phyloP scores from a whole-genome alignment of 1,140 invertebrate species.

The Calliopsis andreniformis region DNA sequence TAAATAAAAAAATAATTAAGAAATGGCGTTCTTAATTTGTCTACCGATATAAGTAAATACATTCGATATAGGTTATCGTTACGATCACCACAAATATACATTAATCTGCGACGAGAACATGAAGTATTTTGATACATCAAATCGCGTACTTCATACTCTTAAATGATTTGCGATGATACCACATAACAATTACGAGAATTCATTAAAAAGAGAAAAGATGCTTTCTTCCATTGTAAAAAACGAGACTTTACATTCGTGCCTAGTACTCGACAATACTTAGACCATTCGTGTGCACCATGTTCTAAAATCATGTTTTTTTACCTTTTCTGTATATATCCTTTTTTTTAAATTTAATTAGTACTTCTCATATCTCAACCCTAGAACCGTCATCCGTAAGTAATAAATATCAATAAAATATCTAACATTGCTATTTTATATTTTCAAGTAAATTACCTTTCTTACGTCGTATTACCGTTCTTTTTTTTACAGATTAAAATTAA shows the following conservation, averaged over 20 bases:
- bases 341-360: slow-evolving; percentile 58
- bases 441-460: slow-evolving; percentile 74
- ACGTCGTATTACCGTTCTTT: slow-evolving; percentile 69
- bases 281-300: slow-evolving; percentile 55
- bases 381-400: slow-evolving; percentile 72
- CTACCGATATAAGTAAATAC: slow-evolving; percentile 32
- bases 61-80: slow-evolving; percentile 21
- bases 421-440: slow-evolving; percentile 79
- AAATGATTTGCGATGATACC: slow-evolving; percentile 18
- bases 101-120: slow-evolving; percentile 19
- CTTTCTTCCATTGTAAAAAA: background rate
- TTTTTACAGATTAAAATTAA: slow-evolving; percentile 77
- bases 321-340: too few relatives aligned
- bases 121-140: slow-evolving; percentile 12
- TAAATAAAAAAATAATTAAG: slow-evolving; percentile 55
- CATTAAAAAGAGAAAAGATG: slow-evolving; percentile 36
- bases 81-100: slow-evolving; percentile 39
- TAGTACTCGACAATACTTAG: slow-evolving; percentile 47
- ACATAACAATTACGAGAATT: slow-evolving; percentile 43
- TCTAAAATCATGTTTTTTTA: slow-evolving; percentile 45
- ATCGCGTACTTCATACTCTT: slow-evolving; percentile 21
- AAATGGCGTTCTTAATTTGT: slow-evolving; percentile 52
- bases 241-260: slow-evolving; percentile 34
- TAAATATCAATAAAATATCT: slow-evolving; percentile 81
- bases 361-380: slow-evolving; percentile 58